Evolutionary conservation across 2,888 invertebrate genomes (phyloP).

Genomic region (Tortrix viridana): DNA sequence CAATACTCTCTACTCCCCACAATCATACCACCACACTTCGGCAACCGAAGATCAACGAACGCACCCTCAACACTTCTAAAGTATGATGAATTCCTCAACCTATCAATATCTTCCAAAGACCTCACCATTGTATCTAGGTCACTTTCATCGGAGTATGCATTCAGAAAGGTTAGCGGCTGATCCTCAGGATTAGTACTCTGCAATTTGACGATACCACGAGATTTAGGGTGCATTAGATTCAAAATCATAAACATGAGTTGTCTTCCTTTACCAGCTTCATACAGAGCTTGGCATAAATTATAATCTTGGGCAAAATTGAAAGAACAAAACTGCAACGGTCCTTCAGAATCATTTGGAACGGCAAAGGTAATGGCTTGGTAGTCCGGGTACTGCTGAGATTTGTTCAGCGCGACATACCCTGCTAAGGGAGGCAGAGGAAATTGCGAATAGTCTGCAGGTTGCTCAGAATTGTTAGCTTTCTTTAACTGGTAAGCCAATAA

Average conservation of each 20-base stretch:
- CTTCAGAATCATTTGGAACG: neutral
- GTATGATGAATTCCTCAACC: neutral
- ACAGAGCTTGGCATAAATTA: no score
- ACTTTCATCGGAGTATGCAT: neutral
- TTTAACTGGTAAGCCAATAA: no score
- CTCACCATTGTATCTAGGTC: slow-evolving; percentile 5
- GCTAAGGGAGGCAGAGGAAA: no score
- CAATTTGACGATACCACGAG: slow-evolving; percentile 8
- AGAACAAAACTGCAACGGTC: neutral
- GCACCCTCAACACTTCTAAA: neutral
- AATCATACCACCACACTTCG: no score
- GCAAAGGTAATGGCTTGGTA: no score
- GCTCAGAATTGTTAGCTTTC: neutral
- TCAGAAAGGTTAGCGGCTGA: slow-evolving; percentile 2
- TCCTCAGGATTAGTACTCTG: slow-evolving; percentile 11
- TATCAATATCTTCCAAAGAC: neutral
- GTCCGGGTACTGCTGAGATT: neutral
- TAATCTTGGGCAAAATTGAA: no score
- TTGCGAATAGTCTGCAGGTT: no score
- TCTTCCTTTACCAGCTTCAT: slow-evolving; percentile 1
- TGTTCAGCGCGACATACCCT: neutral
- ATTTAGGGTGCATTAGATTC: slow-evolving; percentile 9
- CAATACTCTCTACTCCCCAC: no score
- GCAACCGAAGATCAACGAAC: no score
- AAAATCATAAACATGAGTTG: neutral